Conservation (phyloP, 2,888 invertebrate species). For the Temnothorax ravouxi region DNA sequence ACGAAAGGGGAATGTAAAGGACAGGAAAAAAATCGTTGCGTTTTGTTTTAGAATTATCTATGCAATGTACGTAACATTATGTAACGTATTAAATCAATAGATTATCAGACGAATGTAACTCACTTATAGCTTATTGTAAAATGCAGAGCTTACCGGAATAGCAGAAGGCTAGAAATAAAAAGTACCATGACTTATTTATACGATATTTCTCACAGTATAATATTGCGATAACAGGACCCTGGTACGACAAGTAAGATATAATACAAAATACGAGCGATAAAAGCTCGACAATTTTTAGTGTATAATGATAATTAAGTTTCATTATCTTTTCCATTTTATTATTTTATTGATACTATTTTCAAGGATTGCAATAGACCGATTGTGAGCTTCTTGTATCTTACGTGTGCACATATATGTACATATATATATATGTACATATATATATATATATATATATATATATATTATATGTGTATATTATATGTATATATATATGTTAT, state of each 20-base stretch:
- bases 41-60: slow-evolving; percentile 58
- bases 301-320: slow-evolving; percentile 46
- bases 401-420: slow-evolving; percentile 38
- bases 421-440: neutral
- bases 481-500: slow-evolving; percentile 52
- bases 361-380: slow-evolving; percentile 49
- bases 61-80: neutral
- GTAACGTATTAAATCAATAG: neutral
- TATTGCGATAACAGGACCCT: neutral
- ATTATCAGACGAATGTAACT: neutral
- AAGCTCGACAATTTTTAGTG: slow-evolving; percentile 9
- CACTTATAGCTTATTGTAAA: neutral
- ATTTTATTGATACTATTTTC: slow-evolving; percentile 22
- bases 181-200: neutral
- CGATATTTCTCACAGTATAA: neutral
- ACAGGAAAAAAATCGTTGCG: slow-evolving; percentile 51
- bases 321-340: neutral
- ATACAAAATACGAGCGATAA: slow-evolving; percentile 3
- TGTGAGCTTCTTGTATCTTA: slow-evolving; percentile 47
- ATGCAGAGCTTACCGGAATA: neutral
- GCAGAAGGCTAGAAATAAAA: neutral
- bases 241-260: neutral
- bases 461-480: too few species aligned
- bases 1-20: slow-evolving; percentile 48
- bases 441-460: slow-evolving; percentile 23